Percentiles rank a stretch among this genome's conserved stretches.
Evolutionary conservation across 2,113 vertebrate genomes (phyloP).

Genomic region (Xenopus borealis): DNA sequence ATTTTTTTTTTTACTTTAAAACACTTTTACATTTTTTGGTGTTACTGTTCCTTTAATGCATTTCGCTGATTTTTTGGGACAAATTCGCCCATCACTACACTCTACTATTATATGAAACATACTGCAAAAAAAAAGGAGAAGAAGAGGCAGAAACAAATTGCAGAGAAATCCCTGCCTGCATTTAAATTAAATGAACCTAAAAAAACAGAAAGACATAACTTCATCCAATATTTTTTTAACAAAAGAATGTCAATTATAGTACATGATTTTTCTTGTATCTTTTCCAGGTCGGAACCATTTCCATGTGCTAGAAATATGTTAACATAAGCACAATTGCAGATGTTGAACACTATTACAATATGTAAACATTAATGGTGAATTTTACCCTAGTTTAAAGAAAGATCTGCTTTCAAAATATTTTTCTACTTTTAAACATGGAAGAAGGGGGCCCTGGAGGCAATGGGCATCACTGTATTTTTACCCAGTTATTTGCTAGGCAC

Average conservation of each 20-base stretch:
- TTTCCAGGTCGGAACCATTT: constrained; percentile 50
- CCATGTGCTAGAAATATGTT: constrained; percentile 46
- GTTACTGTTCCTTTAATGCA: no score
- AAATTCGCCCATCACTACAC: no score
- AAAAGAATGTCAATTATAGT: constrained; percentile 35
- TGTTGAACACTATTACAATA: no score
- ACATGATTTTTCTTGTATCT: constrained; percentile 28
- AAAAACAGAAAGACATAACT: constrained; percentile 36
- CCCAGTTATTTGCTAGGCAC: no score
- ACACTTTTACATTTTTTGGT: no score
- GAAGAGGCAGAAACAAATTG: constrained; percentile 21
- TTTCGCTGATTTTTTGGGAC: no score
- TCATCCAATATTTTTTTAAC: constrained; percentile 35
- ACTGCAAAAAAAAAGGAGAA: no score
- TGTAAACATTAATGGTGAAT: no score
- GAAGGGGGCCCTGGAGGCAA: no score
- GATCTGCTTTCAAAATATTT: neutral
- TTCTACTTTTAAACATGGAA: no score
- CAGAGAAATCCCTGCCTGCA: constrained; percentile 29
- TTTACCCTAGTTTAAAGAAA: neutral
- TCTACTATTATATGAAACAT: neutral
- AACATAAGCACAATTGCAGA: constrained; percentile 39
- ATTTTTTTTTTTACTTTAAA: no score
- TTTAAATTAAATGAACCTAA: constrained; percentile 21
- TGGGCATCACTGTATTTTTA: no score